A percentile compares a stretch with the other conserved stretches of the same genome.
These are phyloP conservation scores for Strix uralensis DNA, from an alignment of 2,113 vertebrate genomes.

Conservation along the genomic window DNA sequence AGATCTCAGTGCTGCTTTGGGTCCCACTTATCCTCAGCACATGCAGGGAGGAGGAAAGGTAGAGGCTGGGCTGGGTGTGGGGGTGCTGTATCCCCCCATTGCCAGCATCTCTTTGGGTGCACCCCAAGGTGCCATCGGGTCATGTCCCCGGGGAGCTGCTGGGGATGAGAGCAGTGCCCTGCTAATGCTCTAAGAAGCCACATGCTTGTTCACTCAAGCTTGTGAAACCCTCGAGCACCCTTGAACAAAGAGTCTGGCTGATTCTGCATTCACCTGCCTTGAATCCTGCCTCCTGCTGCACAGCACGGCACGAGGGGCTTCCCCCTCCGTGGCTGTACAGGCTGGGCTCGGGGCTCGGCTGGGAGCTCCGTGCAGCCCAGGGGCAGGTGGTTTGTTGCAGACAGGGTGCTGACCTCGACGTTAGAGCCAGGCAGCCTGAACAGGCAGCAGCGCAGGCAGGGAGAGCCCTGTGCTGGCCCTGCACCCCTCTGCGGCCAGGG, in stretches of 20 bases:
- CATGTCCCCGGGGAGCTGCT: rapidly evolving
- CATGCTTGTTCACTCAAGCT: not conserved
- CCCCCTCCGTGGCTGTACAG: not conserved
- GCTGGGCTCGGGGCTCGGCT: rapidly evolving
- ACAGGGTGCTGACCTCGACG: rapidly evolving
- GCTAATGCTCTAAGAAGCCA: not conserved
- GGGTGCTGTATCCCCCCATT: not conserved
- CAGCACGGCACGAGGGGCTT: rapidly evolving
- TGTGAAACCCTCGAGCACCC: not conserved
- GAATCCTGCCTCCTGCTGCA: not conserved
- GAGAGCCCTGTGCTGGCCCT: not conserved
- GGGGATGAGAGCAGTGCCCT: not conserved
- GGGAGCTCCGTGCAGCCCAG: not conserved
- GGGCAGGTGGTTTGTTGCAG: not conserved
- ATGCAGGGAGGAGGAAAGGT: not conserved
- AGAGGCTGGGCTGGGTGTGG: not conserved
- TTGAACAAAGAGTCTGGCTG: not conserved
- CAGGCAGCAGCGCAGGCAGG: not conserved
- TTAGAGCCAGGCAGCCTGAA: not conserved
- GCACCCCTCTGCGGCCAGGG: rapidly evolving
- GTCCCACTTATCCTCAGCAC: not conserved
- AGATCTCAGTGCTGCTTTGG: not conserved
- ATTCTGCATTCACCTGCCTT: not conserved
- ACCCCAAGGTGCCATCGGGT: not conserved
- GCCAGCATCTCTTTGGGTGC: not conserved